phyloP scores from a whole-genome alignment of 2,113 vertebrate genomes.

The Numenius arquata region DNA sequence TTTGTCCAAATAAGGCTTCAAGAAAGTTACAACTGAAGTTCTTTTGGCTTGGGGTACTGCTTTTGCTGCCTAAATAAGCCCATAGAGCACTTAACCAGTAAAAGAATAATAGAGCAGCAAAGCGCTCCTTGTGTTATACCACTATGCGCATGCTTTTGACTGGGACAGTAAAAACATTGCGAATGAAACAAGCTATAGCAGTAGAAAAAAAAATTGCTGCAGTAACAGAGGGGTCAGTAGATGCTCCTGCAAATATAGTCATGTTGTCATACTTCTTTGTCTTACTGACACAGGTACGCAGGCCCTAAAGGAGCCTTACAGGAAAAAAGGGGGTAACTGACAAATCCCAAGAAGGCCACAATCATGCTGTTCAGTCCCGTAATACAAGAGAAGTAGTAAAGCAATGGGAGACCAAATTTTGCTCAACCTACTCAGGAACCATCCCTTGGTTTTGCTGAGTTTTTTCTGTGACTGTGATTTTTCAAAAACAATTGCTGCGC shows the following conservation, averaged over 20 bases:
- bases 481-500: neutral
- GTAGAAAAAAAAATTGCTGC: neutral
- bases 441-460: neutral
- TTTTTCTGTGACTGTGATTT: neutral
- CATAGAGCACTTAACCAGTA: neutral
- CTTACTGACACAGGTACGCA: neutral
- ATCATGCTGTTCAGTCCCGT: neutral
- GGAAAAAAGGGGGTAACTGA: neutral
- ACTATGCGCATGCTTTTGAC: neutral
- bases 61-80: conserved; percentile 48
- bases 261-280: neutral
- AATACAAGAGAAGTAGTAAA: neutral
- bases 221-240: neutral
- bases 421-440: neutral
- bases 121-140: neutral
- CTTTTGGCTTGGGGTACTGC: conserved; percentile 31
- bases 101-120: neutral
- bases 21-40: conserved; percentile 12
- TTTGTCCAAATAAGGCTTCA: conserved; percentile 59
- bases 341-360: neutral
- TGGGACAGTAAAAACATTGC: fast-evolving
- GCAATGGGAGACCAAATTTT: neutral
- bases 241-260: neutral
- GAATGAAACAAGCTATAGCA: neutral
- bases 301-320: neutral